Percentiles rank a stretch among this genome's conserved stretches.
phyloP scores from a whole-genome alignment of 2,888 invertebrate genomes.

The Drosophila conformis region DNA sequence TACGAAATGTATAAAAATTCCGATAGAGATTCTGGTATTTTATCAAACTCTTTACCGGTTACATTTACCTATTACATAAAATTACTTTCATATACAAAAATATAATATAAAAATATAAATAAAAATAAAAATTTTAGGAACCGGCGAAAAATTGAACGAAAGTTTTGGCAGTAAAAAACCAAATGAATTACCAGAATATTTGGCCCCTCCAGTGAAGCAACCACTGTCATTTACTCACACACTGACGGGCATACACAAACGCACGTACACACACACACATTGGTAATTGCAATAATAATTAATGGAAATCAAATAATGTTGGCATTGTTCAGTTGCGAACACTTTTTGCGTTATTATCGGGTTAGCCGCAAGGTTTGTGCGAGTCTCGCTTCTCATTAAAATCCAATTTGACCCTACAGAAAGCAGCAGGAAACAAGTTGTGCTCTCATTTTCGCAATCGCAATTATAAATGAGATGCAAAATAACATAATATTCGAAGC shows the following conservation, averaged over 20 bases:
- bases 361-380: constrained; percentile 47
- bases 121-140: background rate
- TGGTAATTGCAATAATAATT: constrained; percentile 32
- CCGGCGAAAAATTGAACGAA: background rate
- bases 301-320: constrained; percentile 43
- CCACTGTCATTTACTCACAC: background rate
- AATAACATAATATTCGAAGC: background rate
- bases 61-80: background rate
- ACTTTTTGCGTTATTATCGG: constrained; percentile 49
- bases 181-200: background rate
- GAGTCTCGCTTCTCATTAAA: constrained; percentile 47
- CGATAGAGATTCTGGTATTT: no score
- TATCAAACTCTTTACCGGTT: no score
- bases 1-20: no score
- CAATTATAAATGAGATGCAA: background rate
- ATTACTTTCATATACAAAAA: background rate
- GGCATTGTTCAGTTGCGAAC: constrained; percentile 25
- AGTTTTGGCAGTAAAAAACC: background rate
- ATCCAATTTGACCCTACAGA: constrained; percentile 14
- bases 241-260: background rate
- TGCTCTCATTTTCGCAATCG: constrained; percentile 9
- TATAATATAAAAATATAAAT: no score
- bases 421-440: background rate
- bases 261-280: background rate
- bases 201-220: background rate